Conservation (phyloP, 2,113 vertebrate genomes). For the Tauraco erythrolophus region DNA sequence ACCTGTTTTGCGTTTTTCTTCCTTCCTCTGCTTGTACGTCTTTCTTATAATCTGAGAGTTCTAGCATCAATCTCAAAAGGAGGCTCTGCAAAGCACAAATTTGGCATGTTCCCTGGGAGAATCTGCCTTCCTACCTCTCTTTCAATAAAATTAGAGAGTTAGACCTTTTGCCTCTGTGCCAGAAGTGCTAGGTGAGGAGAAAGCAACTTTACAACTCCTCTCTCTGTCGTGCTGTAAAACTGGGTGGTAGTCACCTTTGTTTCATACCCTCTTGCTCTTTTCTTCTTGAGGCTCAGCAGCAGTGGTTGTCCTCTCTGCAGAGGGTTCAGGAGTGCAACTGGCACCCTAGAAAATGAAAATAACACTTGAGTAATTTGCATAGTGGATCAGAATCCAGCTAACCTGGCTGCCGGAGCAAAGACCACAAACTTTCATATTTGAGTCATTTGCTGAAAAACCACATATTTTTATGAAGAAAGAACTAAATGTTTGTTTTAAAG, state of each 20-base stretch:
- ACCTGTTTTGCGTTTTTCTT: not conserved
- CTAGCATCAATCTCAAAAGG: not conserved
- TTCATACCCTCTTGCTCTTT: not conserved
- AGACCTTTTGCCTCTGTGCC: not conserved
- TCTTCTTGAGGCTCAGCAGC: slow-evolving; percentile 16
- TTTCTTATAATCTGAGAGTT: not conserved
- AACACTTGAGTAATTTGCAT: slow-evolving; percentile 21
- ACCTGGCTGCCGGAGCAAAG: not conserved
- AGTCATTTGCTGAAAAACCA: slow-evolving; percentile 51
- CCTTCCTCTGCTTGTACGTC: not conserved
- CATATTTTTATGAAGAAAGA: slow-evolving; percentile 9
- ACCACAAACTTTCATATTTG: slow-evolving; percentile 44
- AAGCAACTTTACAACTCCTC: not conserved
- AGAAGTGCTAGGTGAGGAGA: not conserved
- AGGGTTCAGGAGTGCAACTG: not conserved
- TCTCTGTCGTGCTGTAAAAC: not conserved
- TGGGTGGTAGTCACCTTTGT: not conserved
- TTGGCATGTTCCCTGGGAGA: not conserved
- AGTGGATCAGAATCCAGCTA: slow-evolving; percentile 24
- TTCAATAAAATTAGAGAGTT: not conserved
- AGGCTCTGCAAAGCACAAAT: not conserved
- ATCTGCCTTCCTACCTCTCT: not conserved
- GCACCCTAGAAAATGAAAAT: slow-evolving; percentile 30
- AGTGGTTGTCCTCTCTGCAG: not conserved
- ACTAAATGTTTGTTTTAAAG: slow-evolving; percentile 9